These are phyloP conservation scores for Ips typographus DNA, from an alignment of 1,140 invertebrate genomes.

Conservation along the genomic window DNA sequence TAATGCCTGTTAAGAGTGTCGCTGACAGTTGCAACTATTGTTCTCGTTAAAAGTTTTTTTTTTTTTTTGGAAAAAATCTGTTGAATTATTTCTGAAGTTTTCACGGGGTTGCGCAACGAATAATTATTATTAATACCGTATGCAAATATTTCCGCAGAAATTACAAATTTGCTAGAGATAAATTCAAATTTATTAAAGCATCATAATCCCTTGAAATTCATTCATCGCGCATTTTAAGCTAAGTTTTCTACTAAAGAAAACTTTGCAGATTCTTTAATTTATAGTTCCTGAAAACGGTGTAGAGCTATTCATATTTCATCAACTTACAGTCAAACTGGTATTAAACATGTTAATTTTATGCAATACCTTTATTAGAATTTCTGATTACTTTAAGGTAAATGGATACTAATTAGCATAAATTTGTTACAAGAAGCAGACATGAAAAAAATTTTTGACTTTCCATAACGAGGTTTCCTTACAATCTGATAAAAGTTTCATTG, in stretches of 20 bases:
- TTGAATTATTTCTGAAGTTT: no score
- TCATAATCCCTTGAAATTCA: slow-evolving; percentile 1
- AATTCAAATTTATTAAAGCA: background rate
- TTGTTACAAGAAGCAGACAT: background rate
- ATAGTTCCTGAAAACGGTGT: background rate
- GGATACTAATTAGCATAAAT: no score
- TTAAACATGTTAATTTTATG: slow-evolving; percentile 7
- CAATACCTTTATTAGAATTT: slow-evolving; percentile 5
- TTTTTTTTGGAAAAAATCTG: no score
- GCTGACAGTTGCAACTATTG: no score
- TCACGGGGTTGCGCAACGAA: no score
- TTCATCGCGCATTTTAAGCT: slow-evolving; percentile 1
- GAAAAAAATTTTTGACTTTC: slow-evolving; percentile 10
- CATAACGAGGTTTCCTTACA: slow-evolving; percentile 13
- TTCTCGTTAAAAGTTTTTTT: no score
- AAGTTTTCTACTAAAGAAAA: background rate
- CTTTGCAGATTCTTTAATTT: background rate
- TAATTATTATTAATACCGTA: no score
- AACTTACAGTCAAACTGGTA: background rate
- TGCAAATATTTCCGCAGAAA: no score
- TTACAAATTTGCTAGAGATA: no score
- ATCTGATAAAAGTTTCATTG: slow-evolving; percentile 16
- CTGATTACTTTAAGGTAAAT: slow-evolving; percentile 1
- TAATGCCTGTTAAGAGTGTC: no score
- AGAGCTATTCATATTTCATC: background rate